A percentile compares a stretch with the other conserved stretches of the same genome.
Conservation (phyloP, 1,140 invertebrate species). For the Cephus cinctus region DNA sequence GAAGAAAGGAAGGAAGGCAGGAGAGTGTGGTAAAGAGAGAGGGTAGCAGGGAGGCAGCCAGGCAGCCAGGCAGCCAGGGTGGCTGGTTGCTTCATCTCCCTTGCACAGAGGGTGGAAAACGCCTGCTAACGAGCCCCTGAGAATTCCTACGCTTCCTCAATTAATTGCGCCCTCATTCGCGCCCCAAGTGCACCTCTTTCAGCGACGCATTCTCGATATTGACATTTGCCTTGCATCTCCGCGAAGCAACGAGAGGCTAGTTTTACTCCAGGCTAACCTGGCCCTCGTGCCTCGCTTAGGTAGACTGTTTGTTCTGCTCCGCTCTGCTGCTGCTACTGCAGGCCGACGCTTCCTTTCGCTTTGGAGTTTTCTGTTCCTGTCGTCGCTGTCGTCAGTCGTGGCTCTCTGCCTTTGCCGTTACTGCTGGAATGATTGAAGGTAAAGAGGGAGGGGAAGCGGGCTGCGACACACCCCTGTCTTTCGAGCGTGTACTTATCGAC, state of each 20-base stretch:
- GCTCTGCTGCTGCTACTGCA: no score
- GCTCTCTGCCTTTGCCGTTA: no score
- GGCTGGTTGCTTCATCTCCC: background rate
- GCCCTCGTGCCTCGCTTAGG: no score
- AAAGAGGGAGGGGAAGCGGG: constrained; percentile 16
- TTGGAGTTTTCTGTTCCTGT: no score
- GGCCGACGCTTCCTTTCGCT: no score
- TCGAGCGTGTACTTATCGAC: constrained; percentile 50
- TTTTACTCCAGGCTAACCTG: no score
- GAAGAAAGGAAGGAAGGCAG: constrained; percentile 18
- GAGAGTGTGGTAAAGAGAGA: background rate
- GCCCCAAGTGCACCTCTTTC: constrained; percentile 37
- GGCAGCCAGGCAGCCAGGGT: background rate
- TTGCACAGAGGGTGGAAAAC: background rate
- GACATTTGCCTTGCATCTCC: constrained; percentile 49
- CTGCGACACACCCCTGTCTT: constrained; percentile 42
- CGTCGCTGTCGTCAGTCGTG: no score
- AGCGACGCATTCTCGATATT: constrained; percentile 45
- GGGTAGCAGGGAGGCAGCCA: background rate
- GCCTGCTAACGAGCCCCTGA: background rate
- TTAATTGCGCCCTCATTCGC: constrained; percentile 56
- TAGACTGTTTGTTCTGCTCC: no score
- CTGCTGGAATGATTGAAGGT: no score
- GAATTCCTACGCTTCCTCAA: constrained; percentile 36
- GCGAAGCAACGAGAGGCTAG: no score